Percentiles rank a stretch among this genome's conserved stretches.
These are phyloP conservation scores for Epinephelus awoara DNA, from an alignment of 2,797 vertebrate species.

Conservation along the genomic window DNA sequence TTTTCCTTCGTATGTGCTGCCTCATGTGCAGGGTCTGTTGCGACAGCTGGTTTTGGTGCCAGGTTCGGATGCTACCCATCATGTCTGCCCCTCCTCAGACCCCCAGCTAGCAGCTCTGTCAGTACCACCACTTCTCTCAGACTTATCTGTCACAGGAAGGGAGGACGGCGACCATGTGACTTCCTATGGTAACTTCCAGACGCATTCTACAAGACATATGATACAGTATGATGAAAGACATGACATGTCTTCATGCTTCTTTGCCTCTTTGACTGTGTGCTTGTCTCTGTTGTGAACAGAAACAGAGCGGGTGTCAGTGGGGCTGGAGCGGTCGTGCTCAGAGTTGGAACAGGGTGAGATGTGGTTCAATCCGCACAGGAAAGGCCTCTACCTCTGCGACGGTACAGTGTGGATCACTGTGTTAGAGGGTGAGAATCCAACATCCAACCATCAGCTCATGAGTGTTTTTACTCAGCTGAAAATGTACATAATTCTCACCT, in stretches of 20 bases:
- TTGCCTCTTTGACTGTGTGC: constrained; percentile 14
- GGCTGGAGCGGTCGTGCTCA: constrained; percentile 84
- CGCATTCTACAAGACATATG: constrained; percentile 17
- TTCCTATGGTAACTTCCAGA: constrained; percentile 85
- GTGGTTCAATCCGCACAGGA: constrained; percentile 90
- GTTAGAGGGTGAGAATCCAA: constrained; percentile 87
- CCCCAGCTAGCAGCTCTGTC: constrained; percentile 85
- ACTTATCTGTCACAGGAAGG: constrained; percentile 64
- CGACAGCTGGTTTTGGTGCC: constrained; percentile 95
- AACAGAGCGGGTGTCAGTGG: constrained; percentile 88
- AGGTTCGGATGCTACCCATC: constrained; percentile 88
- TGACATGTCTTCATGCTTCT: not conserved
- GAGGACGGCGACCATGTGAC: constrained; percentile 79
- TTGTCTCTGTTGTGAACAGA: constrained; percentile 70
- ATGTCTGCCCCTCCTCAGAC: constrained; percentile 87
- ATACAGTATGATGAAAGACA: constrained; percentile 6
- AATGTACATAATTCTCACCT: not conserved
- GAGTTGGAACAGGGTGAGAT: constrained; percentile 85
- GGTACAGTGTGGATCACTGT: constrained; percentile 90
- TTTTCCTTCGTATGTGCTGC: not conserved
- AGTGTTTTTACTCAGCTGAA: not conserved
- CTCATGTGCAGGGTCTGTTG: constrained; percentile 89
- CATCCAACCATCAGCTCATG: not conserved
- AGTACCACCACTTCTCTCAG: constrained; percentile 87
- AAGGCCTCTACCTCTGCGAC: constrained; percentile 91